Percentiles rank a stretch among this genome's conserved stretches.
These are phyloP conservation scores for Magallana gigas DNA, from an alignment of 1,140 invertebrate genomes.

Conservation along the genomic window DNA sequence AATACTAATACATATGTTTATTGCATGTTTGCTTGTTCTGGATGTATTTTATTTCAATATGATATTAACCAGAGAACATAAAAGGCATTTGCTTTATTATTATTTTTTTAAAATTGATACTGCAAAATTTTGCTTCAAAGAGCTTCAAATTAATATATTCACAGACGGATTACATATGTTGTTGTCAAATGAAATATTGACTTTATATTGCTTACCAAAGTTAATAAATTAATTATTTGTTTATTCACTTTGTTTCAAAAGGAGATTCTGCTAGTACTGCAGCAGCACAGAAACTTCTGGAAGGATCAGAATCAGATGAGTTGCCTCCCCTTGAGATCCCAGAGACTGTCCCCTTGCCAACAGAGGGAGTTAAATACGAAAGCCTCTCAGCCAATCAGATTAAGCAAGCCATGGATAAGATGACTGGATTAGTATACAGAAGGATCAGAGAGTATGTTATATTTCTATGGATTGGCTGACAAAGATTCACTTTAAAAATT, in stretches of 20 bases:
- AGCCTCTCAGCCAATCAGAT: slow-evolving; percentile 71
- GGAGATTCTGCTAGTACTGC: slow-evolving; percentile 67
- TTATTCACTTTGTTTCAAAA: slow-evolving; percentile 38
- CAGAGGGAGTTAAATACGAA: slow-evolving; percentile 73
- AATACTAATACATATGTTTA: too few species aligned
- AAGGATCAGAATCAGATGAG: slow-evolving; percentile 69
- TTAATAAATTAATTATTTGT: background rate
- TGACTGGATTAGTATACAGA: slow-evolving; percentile 74
- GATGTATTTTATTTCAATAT: too few species aligned
- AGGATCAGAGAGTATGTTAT: slow-evolving; percentile 72
- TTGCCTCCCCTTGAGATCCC: slow-evolving; percentile 73
- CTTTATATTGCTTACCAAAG: background rate
- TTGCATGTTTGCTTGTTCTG: too few species aligned
- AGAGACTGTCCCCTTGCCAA: slow-evolving; percentile 69
- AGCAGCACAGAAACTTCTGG: slow-evolving; percentile 68
- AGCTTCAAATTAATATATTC: too few species aligned
- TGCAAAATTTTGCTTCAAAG: too few species aligned
- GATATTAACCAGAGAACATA: too few species aligned
- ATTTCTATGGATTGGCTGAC: background rate
- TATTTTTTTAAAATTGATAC: too few species aligned
- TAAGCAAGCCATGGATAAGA: slow-evolving; percentile 75
- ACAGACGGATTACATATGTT: too few species aligned
- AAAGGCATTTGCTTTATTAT: too few species aligned
- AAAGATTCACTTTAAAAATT: background rate
- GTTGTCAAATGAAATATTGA: too few species aligned